Percentiles rank a stretch among this genome's conserved stretches.
Evolutionary conservation across 2,113 vertebrate genomes (phyloP).

Genomic region (Eudyptes chrysolophus): DNA sequence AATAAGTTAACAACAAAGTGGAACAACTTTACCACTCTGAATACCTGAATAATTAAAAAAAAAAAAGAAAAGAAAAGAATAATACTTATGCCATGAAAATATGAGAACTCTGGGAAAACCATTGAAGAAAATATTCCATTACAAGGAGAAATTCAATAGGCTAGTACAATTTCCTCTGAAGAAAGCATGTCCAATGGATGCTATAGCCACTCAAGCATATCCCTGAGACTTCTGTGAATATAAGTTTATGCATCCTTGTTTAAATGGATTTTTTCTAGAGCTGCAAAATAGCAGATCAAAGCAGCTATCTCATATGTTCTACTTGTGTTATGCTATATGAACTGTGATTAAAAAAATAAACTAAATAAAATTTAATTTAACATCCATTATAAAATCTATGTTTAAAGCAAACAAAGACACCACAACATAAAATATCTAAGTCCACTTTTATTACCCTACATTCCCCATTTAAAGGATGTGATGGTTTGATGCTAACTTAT

Average conservation of each 20-base stretch:
- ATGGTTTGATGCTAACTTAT: neutral
- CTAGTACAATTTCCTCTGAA: neutral
- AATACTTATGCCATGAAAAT: neutral
- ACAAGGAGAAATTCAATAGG: neutral
- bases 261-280: neutral
- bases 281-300: neutral
- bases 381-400: neutral
- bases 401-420: neutral
- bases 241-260: neutral
- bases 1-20: constrained; percentile 1
- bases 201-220: neutral
- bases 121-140: neutral
- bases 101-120: neutral
- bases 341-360: neutral
- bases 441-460: neutral
- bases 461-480: neutral
- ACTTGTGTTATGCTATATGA: neutral
- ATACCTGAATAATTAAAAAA: neutral
- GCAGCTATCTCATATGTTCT: neutral
- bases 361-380: neutral
- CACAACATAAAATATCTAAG: neutral
- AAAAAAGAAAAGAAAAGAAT: neutral
- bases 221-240: neutral
- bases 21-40: neutral
- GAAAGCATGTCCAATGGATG: neutral